A percentile compares a stretch with the other conserved stretches of the same genome.
phyloP scores from a whole-genome alignment of 2,797 vertebrate genomes.

The Sebastes aleutianus region DNA sequence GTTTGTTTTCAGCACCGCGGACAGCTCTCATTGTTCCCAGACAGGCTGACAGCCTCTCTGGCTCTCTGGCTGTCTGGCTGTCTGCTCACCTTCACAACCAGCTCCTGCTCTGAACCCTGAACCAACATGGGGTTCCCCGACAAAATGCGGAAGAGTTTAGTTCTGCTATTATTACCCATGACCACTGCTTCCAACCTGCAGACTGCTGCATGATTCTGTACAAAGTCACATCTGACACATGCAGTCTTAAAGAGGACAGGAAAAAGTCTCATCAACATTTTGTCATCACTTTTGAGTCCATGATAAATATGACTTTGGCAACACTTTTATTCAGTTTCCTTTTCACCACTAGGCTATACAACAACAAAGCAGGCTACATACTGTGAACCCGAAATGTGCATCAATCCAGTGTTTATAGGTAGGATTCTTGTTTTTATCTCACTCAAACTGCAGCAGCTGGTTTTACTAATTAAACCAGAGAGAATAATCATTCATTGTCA shows the following conservation, averaged over 20 bases:
- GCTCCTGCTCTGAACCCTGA: not conserved
- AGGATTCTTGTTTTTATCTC: not conserved
- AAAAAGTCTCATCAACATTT: not conserved
- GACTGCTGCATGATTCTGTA: not conserved
- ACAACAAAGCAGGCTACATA: no score
- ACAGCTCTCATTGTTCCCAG: conserved; percentile 50
- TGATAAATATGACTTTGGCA: not conserved
- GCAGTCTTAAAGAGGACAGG: not conserved
- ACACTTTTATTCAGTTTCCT: not conserved
- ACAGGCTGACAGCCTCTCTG: not conserved
- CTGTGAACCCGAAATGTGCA: not conserved
- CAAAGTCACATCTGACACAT: not conserved
- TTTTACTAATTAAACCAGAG: not conserved
- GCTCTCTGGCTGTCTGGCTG: not conserved
- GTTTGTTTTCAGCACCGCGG: conserved; percentile 71
- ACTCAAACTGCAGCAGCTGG: not conserved
- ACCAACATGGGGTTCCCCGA: not conserved
- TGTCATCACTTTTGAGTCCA: not conserved
- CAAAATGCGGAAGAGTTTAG: not conserved
- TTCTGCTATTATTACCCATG: not conserved
- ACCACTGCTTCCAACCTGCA: not conserved
- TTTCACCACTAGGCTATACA: not conserved
- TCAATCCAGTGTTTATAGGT: not conserved
- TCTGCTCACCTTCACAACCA: not conserved
- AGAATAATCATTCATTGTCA: not conserved